phyloP scores from a whole-genome alignment of 2,888 invertebrate species.

The Meteorus cinctellus region DNA sequence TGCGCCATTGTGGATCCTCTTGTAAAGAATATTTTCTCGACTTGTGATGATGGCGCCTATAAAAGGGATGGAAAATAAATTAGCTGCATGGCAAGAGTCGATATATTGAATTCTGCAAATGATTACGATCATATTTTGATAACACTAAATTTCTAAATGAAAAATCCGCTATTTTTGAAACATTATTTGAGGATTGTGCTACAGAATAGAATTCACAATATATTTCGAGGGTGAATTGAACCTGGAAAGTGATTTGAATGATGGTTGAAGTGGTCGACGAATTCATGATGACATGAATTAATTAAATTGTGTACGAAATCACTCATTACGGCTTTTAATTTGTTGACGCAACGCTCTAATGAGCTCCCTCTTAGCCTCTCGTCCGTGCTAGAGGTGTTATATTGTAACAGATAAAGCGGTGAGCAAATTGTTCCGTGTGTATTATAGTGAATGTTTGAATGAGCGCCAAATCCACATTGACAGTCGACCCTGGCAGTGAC shows the following conservation, averaged over 20 bases:
- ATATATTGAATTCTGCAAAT: too few species aligned
- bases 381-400: background rate
- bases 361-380: background rate
- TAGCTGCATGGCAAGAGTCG: background rate
- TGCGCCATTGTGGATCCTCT: slow-evolving; percentile 78
- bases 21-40: slow-evolving; percentile 85
- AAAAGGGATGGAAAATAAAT: slow-evolving; percentile 44
- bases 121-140: too few species aligned
- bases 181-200: too few species aligned
- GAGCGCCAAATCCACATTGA: slow-evolving; percentile 58
- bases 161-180: too few species aligned
- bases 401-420: background rate
- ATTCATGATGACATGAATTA: slow-evolving; percentile 11
- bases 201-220: background rate
- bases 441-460: slow-evolving; percentile 29
- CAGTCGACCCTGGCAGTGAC: slow-evolving; percentile 59
- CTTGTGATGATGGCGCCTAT: slow-evolving; percentile 80
- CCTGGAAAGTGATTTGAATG: background rate
- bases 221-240: background rate
- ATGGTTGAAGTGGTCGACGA: too few species aligned
- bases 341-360: slow-evolving; percentile 30
- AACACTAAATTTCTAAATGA: too few species aligned
- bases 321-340: slow-evolving; percentile 25
- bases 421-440: background rate
- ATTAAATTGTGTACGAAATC: background rate